These are phyloP conservation scores for Coreius guichenoti DNA, from an alignment of 2,797 vertebrate species.

Conservation along the genomic window DNA sequence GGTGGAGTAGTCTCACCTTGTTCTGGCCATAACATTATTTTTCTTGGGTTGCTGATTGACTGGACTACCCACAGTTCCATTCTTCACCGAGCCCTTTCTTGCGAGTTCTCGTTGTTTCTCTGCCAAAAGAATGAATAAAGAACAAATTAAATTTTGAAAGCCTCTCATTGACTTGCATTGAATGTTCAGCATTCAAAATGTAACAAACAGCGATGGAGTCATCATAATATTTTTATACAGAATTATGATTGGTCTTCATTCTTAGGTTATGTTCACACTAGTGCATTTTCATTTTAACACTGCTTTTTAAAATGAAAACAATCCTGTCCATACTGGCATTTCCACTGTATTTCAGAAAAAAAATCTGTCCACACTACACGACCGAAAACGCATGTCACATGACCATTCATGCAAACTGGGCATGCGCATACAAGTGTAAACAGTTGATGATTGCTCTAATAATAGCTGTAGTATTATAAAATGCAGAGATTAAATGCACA, in stretches of 20 bases:
- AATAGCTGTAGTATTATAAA: no score
- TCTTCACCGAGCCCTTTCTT: conserved; percentile 95
- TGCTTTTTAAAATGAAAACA: no score
- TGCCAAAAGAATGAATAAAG: conserved; percentile 72
- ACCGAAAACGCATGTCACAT: no score
- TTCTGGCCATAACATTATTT: conserved; percentile 92
- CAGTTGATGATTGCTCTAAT: no score
- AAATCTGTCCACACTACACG: no score
- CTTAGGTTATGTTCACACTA: neutral
- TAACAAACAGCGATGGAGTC: neutral
- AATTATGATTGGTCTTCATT: conserved; percentile 1
- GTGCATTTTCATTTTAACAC: no score
- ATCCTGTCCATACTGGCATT: no score
- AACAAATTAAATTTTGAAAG: neutral
- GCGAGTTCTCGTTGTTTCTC: conserved; percentile 98
- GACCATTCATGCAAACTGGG: no score
- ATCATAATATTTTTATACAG: neutral
- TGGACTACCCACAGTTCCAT: conserved; percentile 92
- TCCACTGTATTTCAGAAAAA: no score
- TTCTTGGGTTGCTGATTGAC: conserved; percentile 99
- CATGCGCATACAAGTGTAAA: no score
- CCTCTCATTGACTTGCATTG: neutral
- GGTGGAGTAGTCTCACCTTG: conserved; percentile 81
- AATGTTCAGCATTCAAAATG: neutral
- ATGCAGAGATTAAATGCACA: no score